These are phyloP conservation scores for Gandaritis pyraliata DNA, from an alignment of 2,888 invertebrate genomes.

Conservation along the genomic window DNA sequence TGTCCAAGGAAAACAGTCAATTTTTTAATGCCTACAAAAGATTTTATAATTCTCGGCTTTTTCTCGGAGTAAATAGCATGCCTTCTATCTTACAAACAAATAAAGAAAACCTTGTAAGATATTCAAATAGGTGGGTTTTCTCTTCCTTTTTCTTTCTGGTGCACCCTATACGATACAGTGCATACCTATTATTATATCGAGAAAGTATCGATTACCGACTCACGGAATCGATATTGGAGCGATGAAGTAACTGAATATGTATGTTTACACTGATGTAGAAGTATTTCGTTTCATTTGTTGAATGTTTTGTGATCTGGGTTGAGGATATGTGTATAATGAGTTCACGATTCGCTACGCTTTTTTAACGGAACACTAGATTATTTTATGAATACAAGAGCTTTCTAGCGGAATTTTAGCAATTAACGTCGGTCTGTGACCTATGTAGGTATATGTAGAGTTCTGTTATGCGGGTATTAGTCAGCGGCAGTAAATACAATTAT, in stretches of 20 bases:
- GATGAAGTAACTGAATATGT: constrained; percentile 28
- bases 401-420: neutral
- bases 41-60: no score
- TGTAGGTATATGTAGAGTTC: neutral
- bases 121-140: no score
- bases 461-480: neutral
- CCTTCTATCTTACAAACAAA: no score
- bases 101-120: no score
- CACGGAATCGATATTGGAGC: constrained; percentile 32
- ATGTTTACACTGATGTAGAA: constrained; percentile 9
- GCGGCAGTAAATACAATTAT: no score
- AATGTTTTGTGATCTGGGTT: constrained; percentile 7
- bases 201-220: constrained; percentile 28
- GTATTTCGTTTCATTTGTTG: constrained; percentile 1
- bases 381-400: neutral
- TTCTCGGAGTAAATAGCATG: no score
- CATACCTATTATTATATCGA: constrained; percentile 5
- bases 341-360: neutral
- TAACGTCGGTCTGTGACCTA: neutral
- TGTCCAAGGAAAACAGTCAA: constrained; percentile 15
- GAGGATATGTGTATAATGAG: neutral
- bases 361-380: neutral
- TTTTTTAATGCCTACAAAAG: neutral
- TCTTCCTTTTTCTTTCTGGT: neutral
- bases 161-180: constrained; percentile 3